phyloP scores from a whole-genome alignment of 2,888 invertebrate species.

The Phorcus lineatus region DNA sequence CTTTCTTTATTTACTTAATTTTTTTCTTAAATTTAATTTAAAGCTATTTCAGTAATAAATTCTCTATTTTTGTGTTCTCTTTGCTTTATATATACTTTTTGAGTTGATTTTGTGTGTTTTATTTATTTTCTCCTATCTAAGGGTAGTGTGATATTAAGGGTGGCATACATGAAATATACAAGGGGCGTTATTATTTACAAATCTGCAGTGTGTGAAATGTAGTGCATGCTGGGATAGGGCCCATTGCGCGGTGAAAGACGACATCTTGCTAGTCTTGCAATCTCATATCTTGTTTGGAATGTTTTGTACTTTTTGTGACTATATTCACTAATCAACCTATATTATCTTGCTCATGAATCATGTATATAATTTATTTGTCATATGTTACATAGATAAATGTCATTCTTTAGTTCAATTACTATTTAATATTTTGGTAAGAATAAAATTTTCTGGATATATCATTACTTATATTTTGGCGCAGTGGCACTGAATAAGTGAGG shows the following conservation, averaged over 20 bases:
- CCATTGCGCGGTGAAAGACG: neutral
- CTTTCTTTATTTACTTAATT: neutral
- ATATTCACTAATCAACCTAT: too few species aligned
- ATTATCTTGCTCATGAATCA: too few species aligned
- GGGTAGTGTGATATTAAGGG: neutral
- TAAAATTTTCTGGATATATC: neutral
- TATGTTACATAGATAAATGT: too few species aligned
- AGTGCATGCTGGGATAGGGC: neutral
- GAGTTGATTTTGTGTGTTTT: neutral
- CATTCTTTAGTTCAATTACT: neutral
- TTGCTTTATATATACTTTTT: neutral
- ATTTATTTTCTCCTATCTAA: neutral
- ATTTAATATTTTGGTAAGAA: neutral
- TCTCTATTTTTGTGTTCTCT: neutral
- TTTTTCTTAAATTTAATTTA: neutral
- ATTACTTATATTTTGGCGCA: too few species aligned
- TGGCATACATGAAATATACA: neutral
- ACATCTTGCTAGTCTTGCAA: neutral
- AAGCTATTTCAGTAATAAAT: neutral
- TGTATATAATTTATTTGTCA: too few species aligned
- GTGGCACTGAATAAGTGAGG: too few species aligned
- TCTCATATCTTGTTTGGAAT: too few species aligned
- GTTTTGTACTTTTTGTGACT: too few species aligned
- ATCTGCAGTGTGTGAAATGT: conserved; percentile 18
- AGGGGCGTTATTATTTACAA: neutral